Evolutionary conservation across 2,113 vertebrate genomes (phyloP).

Genomic region (Clupea harengus): DNA sequence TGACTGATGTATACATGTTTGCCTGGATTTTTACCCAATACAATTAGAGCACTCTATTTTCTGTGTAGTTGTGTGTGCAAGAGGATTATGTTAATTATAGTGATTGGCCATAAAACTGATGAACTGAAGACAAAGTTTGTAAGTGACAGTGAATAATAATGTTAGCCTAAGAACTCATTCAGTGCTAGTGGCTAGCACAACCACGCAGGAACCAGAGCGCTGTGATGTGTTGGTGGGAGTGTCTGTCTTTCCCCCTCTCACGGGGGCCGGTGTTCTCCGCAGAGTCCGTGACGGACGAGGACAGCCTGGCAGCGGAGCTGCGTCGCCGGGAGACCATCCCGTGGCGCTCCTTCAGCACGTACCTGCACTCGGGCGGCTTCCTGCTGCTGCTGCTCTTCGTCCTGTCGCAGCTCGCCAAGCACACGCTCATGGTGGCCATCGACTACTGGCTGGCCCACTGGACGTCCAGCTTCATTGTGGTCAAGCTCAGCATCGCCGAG

Average conservation of each 20-base stretch:
- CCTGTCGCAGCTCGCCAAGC: conserved; percentile 94
- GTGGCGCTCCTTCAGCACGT: conserved; percentile 87
- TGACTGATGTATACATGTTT: background rate
- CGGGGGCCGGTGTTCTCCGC: conserved; percentile 23
- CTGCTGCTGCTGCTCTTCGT: conserved; percentile 82
- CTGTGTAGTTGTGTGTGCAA: background rate
- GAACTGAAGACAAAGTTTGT: no score
- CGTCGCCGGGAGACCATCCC: conserved; percentile 92
- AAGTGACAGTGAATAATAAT: no score
- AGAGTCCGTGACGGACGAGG: conserved; percentile 87
- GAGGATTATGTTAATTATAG: background rate
- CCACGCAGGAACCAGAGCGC: background rate
- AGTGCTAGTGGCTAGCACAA: background rate
- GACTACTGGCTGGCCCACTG: conserved; percentile 95
- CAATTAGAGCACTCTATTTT: background rate
- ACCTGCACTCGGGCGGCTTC: conserved; percentile 85
- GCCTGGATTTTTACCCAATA: background rate
- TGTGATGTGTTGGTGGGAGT: background rate
- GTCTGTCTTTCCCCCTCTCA: background rate
- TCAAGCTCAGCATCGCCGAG: conserved; percentile 51
- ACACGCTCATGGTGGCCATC: conserved; percentile 91
- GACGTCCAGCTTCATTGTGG: conserved; percentile 77
- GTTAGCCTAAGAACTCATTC: background rate
- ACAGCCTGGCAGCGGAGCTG: conserved; percentile 84
- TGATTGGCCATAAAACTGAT: background rate